Evolutionary conservation across 2,888 invertebrate genomes (phyloP), one percentile per base, ranked within the genome.

Genomic region (Dolichomitus sp.): DNA sequence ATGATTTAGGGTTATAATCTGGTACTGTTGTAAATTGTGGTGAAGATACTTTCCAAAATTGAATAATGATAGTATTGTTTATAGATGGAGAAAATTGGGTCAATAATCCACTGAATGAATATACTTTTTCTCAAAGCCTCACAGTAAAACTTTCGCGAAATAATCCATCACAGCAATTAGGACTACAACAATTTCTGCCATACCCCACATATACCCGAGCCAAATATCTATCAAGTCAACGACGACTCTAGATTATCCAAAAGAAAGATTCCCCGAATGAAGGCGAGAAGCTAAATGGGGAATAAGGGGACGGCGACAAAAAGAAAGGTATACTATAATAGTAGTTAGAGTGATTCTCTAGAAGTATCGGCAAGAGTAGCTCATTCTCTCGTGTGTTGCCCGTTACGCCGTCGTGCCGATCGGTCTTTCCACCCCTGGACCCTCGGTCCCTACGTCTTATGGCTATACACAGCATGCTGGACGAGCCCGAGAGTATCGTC

Each of bases 351-450:
- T 40, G 30, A 63, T 63, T 40, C 19, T 19, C 9, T 37, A 40
- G 33, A 74, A 54, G 50, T 70, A 74, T 74, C 75, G 65, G 40
- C 59, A 30, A 19, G 63, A 76, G 75, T 73, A 84, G 73, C 59
- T 50, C 75, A 74, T 74, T 75, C 80, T 78, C 81, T 65, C 61
- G 72, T 70, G 81, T 61, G 83, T 72, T 59, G 77, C 74, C 83
- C 85, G 87, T 89, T 88, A 88, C 87, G 19, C 87, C 85, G 86
- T 84, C 84, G 83, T 83, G 78, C 84, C 86, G 85, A 84, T 76
- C 70, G 85, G 83, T 84, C 86, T 85, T 83, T 83, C 77, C 85
- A 84, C 84, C 87, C 88, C 84, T 87, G 86, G 50, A 78, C 77
- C 76, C 81, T 78, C 80, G 59, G 5, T 37, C 57, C 54, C 48